Conservation (phyloP, 1,140 invertebrate species). For the Drosophila pectinifera region DNA sequence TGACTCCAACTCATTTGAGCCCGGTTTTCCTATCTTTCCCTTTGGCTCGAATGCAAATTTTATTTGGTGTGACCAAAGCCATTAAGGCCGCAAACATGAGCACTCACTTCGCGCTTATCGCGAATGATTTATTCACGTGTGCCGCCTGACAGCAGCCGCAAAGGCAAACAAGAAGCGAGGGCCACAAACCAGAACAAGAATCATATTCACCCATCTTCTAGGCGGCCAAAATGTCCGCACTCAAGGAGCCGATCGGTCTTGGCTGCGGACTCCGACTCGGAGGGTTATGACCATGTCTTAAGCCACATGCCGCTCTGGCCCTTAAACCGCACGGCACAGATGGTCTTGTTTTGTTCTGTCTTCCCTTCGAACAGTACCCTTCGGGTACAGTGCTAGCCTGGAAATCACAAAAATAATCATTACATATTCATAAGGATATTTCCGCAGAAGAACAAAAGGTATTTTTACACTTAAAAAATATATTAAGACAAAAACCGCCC, state of each 20-base stretch:
- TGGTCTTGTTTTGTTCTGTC: constrained; percentile 14
- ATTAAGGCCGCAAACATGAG: constrained; percentile 64
- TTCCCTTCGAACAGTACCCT: background rate
- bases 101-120: constrained; percentile 65
- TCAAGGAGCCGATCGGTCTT: constrained; percentile 27
- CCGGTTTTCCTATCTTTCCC: constrained; percentile 6
- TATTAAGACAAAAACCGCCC: too few species aligned
- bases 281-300: constrained; percentile 1
- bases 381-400: constrained; percentile 4
- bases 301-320: constrained; percentile 33
- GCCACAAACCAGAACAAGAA: constrained; percentile 23
- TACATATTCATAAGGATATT: too few species aligned
- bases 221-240: constrained; percentile 68
- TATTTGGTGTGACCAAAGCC: constrained; percentile 37
- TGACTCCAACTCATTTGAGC: constrained; percentile 2
- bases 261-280: background rate
- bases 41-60: constrained; percentile 47
- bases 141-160: constrained; percentile 42
- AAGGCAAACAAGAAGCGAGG: constrained; percentile 37
- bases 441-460: too few species aligned
- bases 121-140: constrained; percentile 74
- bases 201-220: constrained; percentile 45
- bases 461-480: too few species aligned
- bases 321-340: constrained; percentile 34
- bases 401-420: background rate